Evolutionary conservation across 1,140 invertebrate species (phyloP), one percentile per base, ranked within the genome.

Genomic region (Eumaeus atala): DNA sequence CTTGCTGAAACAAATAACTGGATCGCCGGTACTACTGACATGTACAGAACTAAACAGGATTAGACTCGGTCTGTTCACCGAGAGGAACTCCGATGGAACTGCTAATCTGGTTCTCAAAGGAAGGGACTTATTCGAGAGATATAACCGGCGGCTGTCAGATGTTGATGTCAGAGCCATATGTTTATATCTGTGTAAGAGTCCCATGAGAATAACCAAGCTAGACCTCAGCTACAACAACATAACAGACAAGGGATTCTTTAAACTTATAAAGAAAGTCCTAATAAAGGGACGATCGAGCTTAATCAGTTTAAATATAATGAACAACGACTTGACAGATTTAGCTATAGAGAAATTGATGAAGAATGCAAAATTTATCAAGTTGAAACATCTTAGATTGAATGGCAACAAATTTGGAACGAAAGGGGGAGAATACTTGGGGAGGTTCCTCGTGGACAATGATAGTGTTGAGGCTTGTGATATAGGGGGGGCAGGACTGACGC

Each of bases 171-270:
- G 67, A 36, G 74, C 79, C 18, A 79, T 91, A 8, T 70, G 74
- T 12, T 18, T 70, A 6, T 91, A 90, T 58, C 54, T 91, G 1
- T 66, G 65, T 40, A 67, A 82, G 35, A 64, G 84, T 58, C 70
- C 80, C 3, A 72, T 85, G 48, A 63, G 77, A 37, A 81, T 91
- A 5, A 82, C 75, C 0, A 85, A 75, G 18, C 4, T 92, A 1
- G 87, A 89, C 61, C 71, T 92, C 12, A 72, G 83, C 11, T 90
- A 89, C 59, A 92, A 92, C 54, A 50, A 84, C 52, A 88, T 92
- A 9, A 87, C 83, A 0, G 83, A 89, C 58, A 52, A 59, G 11
- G 90, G 90, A 0, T 87, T 91, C 21, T 74, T 74, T 21, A 83
- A 82, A 60, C 56, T 91, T 1, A 51, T 92, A 35, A 65, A 87